Conservation (phyloP, 2,113 vertebrate species). For the Sialia sialis region DNA sequence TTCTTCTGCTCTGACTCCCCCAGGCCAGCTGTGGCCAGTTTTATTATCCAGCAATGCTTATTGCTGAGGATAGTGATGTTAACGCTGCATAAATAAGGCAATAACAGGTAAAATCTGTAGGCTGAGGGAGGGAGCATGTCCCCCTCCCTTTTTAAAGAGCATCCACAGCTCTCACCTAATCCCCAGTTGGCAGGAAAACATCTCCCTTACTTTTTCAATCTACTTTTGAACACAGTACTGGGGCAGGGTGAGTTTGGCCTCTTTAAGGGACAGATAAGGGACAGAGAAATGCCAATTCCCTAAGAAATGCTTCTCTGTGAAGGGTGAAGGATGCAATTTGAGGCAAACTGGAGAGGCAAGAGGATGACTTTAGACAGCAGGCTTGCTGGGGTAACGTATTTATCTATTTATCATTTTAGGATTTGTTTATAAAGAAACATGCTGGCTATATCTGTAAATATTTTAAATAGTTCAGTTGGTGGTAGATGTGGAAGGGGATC, state of each 20-base stretch:
- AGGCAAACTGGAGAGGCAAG: not conserved
- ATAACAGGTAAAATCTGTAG: not conserved
- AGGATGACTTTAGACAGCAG: not conserved
- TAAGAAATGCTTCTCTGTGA: not conserved
- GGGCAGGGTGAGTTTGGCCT: not conserved
- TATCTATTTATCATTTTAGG: conserved; percentile 5
- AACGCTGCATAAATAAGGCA: not conserved
- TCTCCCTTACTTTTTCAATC: not conserved
- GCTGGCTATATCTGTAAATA: conserved; percentile 16
- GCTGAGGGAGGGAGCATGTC: not conserved
- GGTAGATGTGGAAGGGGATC: not conserved
- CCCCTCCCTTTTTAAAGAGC: not conserved
- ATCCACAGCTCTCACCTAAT: not conserved
- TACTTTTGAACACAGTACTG: not conserved
- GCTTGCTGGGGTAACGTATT: not conserved
- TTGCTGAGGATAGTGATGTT: not conserved
- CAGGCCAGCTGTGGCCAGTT: not conserved
- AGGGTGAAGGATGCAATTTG: not conserved
- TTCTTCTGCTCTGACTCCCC: not conserved
- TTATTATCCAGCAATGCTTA: not conserved
- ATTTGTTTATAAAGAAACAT: conserved; percentile 15
- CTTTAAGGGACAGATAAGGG: not conserved
- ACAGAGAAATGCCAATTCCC: not conserved
- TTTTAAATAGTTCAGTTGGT: not conserved
- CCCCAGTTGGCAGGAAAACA: not conserved